Evolutionary conservation across 2,888 invertebrate genomes (phyloP).

Genomic region (Bedellia somnulentella): DNA sequence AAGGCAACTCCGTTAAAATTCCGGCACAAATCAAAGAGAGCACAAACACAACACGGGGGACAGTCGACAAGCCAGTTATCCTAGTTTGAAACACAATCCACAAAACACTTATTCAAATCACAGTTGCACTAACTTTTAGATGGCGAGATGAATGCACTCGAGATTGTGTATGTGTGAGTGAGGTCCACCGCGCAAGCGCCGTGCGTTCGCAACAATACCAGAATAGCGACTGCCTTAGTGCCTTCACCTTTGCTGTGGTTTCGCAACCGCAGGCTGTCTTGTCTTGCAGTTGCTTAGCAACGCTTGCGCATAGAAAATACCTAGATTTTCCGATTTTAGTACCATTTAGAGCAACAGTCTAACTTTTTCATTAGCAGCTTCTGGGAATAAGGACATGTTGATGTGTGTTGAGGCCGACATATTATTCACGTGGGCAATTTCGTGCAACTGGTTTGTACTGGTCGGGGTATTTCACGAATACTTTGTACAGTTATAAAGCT

Average conservation of each 20-base stretch:
- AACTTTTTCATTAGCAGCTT: conserved; percentile 2
- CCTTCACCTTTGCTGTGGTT: conserved; percentile 43
- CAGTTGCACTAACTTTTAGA: conserved; percentile 48
- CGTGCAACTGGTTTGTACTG: too few relatives aligned
- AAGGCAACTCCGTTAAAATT: conserved; percentile 57
- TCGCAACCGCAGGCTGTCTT: conserved; percentile 47
- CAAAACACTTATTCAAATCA: conserved; percentile 1
- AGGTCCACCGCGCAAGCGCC: conserved; percentile 26
- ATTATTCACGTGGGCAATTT: too few relatives aligned
- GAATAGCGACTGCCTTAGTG: conserved; percentile 40
- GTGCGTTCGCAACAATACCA: conserved; percentile 40
- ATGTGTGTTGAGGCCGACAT: too few relatives aligned
- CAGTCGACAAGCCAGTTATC: too few relatives aligned
- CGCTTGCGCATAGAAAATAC: conserved; percentile 10
- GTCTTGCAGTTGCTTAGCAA: conserved; percentile 59
- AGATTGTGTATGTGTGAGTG: conserved; percentile 15
- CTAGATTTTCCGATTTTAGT: neutral
- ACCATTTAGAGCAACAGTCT: conserved; percentile 1
- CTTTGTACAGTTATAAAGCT: too few relatives aligned
- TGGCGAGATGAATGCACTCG: conserved; percentile 19
- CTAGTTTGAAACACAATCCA: too few relatives aligned
- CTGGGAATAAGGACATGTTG: too few relatives aligned
- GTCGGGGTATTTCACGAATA: too few relatives aligned
- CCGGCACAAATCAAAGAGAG: conserved; percentile 30
- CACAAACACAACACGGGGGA: conserved; percentile 2